Evolutionary conservation across 2,888 invertebrate genomes (phyloP).

Genomic region (Sinohyriopsis cumingii): DNA sequence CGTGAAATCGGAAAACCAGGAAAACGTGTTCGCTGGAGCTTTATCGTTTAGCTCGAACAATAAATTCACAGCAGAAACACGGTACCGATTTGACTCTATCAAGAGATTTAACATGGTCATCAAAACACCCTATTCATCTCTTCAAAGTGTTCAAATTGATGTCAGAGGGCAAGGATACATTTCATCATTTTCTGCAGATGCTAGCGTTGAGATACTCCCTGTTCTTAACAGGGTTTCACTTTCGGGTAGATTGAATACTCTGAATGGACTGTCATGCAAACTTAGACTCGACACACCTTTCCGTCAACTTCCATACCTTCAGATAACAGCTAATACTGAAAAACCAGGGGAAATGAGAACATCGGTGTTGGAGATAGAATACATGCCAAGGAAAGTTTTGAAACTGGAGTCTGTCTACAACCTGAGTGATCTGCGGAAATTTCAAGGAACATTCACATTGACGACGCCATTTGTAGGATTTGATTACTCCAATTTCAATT

Average conservation of each 20-base stretch:
- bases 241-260: conserved; percentile 20
- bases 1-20: too few relatives aligned
- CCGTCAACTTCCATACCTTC: conserved; percentile 28
- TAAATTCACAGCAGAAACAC: conserved; percentile 17
- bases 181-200: conserved; percentile 20
- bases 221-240: conserved; percentile 27
- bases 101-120: conserved; percentile 28
- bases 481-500: too few relatives aligned
- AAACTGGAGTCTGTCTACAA: too few relatives aligned
- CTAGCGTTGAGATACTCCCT: conserved; percentile 37
- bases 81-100: conserved; percentile 16
- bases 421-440: too few relatives aligned
- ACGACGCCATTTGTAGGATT: too few relatives aligned
- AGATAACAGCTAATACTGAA: conserved; percentile 26
- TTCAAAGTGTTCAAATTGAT: conserved; percentile 8
- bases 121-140: conserved; percentile 23
- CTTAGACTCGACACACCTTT: conserved; percentile 42
- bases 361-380: conserved; percentile 19
- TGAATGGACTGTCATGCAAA: conserved; percentile 29
- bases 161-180: conserved; percentile 7
- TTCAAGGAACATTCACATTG: conserved; percentile 4
- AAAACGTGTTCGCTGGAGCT: too few relatives aligned
- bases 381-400: conserved; percentile 9
- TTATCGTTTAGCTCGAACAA: too few relatives aligned
- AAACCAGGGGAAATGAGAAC: conserved; percentile 12